Percentiles rank a stretch among this genome's conserved stretches.
Conservation (phyloP, 2,888 invertebrate species). For the Chrysotoxum bicinctum region DNA sequence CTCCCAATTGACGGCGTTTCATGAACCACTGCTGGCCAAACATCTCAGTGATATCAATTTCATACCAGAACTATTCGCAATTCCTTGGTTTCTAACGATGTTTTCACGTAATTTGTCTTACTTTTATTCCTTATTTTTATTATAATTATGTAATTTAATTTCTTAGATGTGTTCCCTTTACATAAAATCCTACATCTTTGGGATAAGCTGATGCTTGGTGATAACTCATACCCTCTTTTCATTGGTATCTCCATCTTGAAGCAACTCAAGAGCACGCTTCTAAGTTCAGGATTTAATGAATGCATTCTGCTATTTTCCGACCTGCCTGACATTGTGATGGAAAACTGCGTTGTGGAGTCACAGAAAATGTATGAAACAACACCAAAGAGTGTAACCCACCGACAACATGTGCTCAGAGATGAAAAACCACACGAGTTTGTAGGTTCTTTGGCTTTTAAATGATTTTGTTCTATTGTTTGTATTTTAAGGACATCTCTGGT, state of each 20-base stretch:
- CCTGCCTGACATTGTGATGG: constrained; percentile 97
- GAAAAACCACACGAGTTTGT: constrained; percentile 78
- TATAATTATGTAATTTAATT: constrained; percentile 64
- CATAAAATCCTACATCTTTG: constrained; percentile 98
- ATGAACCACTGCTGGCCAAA: constrained; percentile 95
- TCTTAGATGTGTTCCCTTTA: constrained; percentile 96
- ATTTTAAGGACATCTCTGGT: constrained; percentile 85
- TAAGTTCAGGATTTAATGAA: constrained; percentile 97
- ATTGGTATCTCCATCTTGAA: constrained; percentile 96
- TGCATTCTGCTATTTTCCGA: constrained; percentile 99
- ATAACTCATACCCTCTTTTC: constrained; percentile 95
- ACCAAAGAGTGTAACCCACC: constrained; percentile 93
- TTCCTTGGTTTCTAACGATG: constrained; percentile 99
- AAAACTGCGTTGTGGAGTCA: constrained; percentile 94
- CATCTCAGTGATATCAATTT: constrained; percentile 96
- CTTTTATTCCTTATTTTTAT: constrained; percentile 17
- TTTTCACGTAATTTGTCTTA: constrained; percentile 92
- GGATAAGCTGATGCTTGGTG: constrained; percentile 97
- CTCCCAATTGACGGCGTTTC: constrained; percentile 96
- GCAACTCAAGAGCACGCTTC: constrained; percentile 91
- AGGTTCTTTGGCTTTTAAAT: constrained; percentile 43
- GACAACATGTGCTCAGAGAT: constrained; percentile 87
- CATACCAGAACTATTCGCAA: constrained; percentile 98
- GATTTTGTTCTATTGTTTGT: neutral
- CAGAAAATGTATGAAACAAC: constrained; percentile 90